phyloP scores from a whole-genome alignment of 2,888 invertebrate species.

The Magallana nippona region DNA sequence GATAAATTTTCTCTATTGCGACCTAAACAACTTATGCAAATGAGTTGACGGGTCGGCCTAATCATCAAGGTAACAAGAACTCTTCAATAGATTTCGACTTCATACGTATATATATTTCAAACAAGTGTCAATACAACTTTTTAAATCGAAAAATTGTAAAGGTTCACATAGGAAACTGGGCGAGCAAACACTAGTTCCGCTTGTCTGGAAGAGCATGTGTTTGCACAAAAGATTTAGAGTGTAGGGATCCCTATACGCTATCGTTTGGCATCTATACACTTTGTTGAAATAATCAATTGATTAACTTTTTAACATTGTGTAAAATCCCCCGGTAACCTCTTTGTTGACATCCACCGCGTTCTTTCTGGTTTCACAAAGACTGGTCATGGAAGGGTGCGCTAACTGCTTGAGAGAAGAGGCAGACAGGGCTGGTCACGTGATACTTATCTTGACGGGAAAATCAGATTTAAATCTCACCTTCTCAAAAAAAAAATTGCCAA shows the following conservation, averaged over 20 bases:
- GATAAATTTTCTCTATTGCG: slow-evolving; percentile 29
- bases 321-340: slow-evolving; percentile 25
- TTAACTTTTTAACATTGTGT: slow-evolving; percentile 31
- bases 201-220: slow-evolving; percentile 14
- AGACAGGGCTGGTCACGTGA: neutral
- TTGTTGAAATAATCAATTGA: slow-evolving; percentile 32
- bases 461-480: slow-evolving; percentile 11
- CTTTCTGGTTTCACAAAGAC: neutral
- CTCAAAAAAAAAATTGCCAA: neutral
- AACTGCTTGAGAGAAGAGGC: neutral
- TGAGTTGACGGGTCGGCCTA: slow-evolving; percentile 18
- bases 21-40: slow-evolving; percentile 27
- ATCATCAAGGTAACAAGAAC: slow-evolving; percentile 26
- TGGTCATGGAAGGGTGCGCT: neutral
- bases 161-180: slow-evolving; percentile 13
- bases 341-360: neutral
- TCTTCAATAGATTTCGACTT: neutral
- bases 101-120: slow-evolving; percentile 30
- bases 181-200: slow-evolving; percentile 10
- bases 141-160: slow-evolving; percentile 24
- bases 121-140: slow-evolving; percentile 27
- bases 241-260: neutral
- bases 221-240: slow-evolving; percentile 22
- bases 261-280: slow-evolving; percentile 25
- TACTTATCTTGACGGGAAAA: neutral